Conservation (phyloP, 2,113 vertebrate genomes). For the Cyanoderma ruficeps region DNA sequence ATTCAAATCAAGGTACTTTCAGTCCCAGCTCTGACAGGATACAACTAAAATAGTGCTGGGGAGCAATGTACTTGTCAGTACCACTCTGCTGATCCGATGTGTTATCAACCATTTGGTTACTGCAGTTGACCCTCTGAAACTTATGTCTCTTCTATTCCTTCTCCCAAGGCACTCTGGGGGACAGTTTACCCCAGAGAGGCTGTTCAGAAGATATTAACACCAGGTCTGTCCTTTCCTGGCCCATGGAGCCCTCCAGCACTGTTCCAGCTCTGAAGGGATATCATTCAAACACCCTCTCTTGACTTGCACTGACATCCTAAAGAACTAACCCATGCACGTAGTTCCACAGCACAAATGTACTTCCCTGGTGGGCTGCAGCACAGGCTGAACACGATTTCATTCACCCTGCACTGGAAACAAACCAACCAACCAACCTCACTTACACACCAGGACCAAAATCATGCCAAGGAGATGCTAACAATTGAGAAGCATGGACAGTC, state of each 20-base stretch:
- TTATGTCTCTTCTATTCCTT: neutral
- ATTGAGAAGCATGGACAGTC: neutral
- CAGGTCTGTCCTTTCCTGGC: neutral
- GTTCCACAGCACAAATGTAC: accelerated
- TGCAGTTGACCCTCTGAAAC: neutral
- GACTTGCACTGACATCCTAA: neutral
- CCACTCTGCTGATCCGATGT: neutral
- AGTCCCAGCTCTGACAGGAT: neutral
- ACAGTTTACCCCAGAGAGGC: neutral
- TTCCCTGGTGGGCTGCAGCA: neutral
- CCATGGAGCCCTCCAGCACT: neutral
- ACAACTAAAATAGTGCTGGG: neutral
- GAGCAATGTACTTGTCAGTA: neutral
- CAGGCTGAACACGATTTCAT: neutral
- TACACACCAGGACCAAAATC: neutral
- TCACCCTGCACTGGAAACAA: neutral
- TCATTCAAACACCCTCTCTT: neutral
- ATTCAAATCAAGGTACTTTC: neutral
- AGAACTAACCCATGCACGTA: accelerated
- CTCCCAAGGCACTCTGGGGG: neutral
- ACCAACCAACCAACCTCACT: neutral
- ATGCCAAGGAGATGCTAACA: neutral
- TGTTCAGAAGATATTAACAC: neutral
- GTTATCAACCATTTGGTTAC: neutral
- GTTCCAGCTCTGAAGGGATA: neutral